Evolutionary conservation across 2,888 invertebrate genomes (phyloP).

Genomic region (Diaphora mendica): DNA sequence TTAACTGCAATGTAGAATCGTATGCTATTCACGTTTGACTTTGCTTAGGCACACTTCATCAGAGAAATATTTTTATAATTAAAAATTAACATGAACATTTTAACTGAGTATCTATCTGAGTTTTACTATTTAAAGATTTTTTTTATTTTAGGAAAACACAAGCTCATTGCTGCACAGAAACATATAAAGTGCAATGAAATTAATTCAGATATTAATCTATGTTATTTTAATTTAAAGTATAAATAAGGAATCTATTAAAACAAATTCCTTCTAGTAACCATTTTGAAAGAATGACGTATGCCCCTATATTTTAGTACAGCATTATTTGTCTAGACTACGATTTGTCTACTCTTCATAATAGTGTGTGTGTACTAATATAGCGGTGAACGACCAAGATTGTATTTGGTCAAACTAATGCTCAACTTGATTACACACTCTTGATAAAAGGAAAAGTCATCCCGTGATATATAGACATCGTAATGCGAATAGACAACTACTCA

Average conservation of each 20-base stretch:
- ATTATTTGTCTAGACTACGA: not conserved
- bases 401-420: constrained; percentile 18
- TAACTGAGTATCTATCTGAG: too few species aligned
- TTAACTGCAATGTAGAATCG: constrained; percentile 19
- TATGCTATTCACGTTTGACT: constrained; percentile 5
- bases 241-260: not conserved
- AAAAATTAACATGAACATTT: too few species aligned
- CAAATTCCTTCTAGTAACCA: not conserved
- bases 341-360: not conserved
- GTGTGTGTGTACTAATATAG: not conserved
- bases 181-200: too few species aligned
- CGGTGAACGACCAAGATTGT: constrained; percentile 1
- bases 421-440: constrained; percentile 52
- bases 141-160: too few species aligned
- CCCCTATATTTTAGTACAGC: not conserved
- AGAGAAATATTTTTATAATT: not conserved
- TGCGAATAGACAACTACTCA: constrained; percentile 67
- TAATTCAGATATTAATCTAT: too few species aligned
- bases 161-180: too few species aligned
- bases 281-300: not conserved
- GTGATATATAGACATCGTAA: constrained; percentile 73
- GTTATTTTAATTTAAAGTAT: too few species aligned
- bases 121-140: too few species aligned
- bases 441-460: constrained; percentile 64
- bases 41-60: not conserved